Conservation (phyloP, 1,140 invertebrate genomes). For the Lutraria rhynchaena region DNA sequence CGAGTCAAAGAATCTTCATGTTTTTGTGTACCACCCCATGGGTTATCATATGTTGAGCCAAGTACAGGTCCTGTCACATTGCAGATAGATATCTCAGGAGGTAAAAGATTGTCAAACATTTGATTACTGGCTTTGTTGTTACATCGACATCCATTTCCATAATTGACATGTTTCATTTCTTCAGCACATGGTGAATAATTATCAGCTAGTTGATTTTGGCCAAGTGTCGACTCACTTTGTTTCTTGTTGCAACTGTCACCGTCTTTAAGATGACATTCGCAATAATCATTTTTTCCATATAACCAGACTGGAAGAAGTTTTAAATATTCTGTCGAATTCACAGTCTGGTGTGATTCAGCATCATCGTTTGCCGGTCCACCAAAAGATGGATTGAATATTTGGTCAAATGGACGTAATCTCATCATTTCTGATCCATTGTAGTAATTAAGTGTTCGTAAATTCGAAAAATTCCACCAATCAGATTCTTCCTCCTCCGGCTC, state of each 20-base stretch:
- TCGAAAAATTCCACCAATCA: slow-evolving; percentile 79
- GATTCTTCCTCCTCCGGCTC: slow-evolving; percentile 69
- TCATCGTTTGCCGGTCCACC: slow-evolving; percentile 22
- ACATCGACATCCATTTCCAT: background rate
- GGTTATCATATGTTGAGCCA: slow-evolving; percentile 1
- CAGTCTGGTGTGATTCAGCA: slow-evolving; percentile 10
- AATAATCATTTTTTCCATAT: slow-evolving; percentile 64
- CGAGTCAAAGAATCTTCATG: background rate
- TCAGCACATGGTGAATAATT: background rate
- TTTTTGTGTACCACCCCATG: slow-evolving; percentile 43
- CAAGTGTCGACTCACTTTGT: slow-evolving; percentile 7
- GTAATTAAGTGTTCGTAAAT: slow-evolving; percentile 72
- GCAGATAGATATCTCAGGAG: slow-evolving; percentile 6
- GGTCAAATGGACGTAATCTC: slow-evolving; percentile 49
- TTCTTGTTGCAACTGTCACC: background rate
- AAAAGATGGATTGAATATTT: slow-evolving; percentile 56
- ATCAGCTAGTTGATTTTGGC: background rate
- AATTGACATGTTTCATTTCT: background rate
- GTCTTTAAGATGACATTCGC: slow-evolving; percentile 40
- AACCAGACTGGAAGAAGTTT: slow-evolving; percentile 84
- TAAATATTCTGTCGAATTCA: slow-evolving; percentile 81
- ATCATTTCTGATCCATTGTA: slow-evolving; percentile 53
- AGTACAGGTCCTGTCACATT: background rate
- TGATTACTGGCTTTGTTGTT: background rate
- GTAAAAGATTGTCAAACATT: background rate